Conservation (phyloP, 2,797 vertebrate species). For the Alexandromys oeconomus region DNA sequence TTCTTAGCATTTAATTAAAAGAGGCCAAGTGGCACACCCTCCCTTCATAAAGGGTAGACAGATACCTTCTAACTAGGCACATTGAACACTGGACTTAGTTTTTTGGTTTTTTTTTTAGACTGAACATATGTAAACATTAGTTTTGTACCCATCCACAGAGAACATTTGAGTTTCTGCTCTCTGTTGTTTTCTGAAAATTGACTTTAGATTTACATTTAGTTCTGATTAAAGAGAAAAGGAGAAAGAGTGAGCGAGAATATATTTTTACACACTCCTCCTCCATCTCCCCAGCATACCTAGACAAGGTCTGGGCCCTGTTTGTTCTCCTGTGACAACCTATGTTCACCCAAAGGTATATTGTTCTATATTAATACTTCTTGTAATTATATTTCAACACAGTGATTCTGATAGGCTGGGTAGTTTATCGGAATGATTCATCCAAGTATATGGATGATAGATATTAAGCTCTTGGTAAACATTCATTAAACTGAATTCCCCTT, state of each 20-base stretch:
- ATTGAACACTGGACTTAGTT: neutral
- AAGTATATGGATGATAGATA: neutral
- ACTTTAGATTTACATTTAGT: neutral
- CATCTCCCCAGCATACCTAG: neutral
- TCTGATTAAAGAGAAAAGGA: neutral
- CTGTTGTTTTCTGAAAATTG: neutral
- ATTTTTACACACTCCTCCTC: neutral
- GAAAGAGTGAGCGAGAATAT: neutral
- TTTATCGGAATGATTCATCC: neutral
- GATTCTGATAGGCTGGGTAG: neutral
- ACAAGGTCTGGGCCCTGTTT: neutral
- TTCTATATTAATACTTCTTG: neutral
- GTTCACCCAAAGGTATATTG: neutral
- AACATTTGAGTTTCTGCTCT: neutral
- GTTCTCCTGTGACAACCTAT: rapidly evolving
- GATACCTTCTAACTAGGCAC: neutral
- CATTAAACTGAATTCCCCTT: neutral
- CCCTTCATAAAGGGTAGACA: neutral
- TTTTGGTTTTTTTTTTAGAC: neutral
- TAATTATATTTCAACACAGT: neutral
- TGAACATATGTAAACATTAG: neutral
- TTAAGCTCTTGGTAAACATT: neutral
- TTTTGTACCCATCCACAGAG: neutral
- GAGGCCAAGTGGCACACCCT: neutral
- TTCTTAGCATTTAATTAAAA: neutral